Base-by-base conservation (phyloP, 2,888 invertebrate species). In the Ischnura elegans region DNA sequence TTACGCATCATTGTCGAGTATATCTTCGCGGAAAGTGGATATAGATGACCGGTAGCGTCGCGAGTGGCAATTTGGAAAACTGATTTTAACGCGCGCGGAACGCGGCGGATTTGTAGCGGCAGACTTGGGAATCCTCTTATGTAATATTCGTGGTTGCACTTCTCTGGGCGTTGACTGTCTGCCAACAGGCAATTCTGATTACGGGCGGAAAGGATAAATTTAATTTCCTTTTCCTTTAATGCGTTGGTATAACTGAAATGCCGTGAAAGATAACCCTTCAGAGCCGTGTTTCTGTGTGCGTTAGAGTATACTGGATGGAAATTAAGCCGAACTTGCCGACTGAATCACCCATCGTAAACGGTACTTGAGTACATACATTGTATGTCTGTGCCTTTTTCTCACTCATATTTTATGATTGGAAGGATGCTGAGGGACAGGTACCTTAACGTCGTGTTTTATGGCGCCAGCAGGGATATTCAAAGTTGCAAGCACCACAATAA, bases 331-430 rank as follows among this genome's bases (percentile, higher is more conserved):
- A n/a, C n/a, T 61, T 61, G 13, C n/a, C 8, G 36, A 76, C 25
- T 76, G 76, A 76, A 76, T 76, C 76, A 76, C 76, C 29, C 76
- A 13, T 76, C 76, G 76, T 76, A 76, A 76, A 76, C 36, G 76
- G 36, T 76, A 2, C 76, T 36, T 36, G 29, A 25, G 13, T 19
- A 19, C 19, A 51, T 51, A 8, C 16, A 10, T 36, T 16, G 36
- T 36, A 76, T 76, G 5, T 36, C 2, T 36, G 36, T 36, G 36
- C 29, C 76, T 36, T n/a, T n/a, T n/a, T 51, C 36, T 76, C 76
- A 36, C 76, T 36, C 76, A 76, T 76, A 36, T 76, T 76, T 76
- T 76, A 76, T 76, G 76, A 36, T 76, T 76, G 76, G 29, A 36
- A 29, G 36, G 76, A 76, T 76, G 76, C 76, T 16, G 76, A 3